Base-by-base conservation (phyloP, 2,797 vertebrate species). In the Sebastes diaconus region DNA sequence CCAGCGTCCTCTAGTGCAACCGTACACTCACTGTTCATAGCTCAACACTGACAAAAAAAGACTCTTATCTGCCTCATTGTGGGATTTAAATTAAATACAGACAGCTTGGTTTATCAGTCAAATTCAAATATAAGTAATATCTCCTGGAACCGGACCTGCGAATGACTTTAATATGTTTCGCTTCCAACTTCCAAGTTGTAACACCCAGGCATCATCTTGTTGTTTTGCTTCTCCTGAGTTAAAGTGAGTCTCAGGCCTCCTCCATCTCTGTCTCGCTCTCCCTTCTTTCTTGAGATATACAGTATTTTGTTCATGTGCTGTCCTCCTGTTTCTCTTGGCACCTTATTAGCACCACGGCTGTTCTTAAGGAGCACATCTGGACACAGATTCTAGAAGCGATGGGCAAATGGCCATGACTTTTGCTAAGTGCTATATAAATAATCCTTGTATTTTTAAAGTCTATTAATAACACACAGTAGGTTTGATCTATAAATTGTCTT, bases 321-420 rank as follows among this genome's bases (percentile, higher is more conserved):
- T 92, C 84, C 83, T 92, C 84, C 91, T 92, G 91, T 89, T 92
- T 93, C 90, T 93, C 84, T 92, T 92, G 87, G 94, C 94, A 92
- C 89, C 91, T 95, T 89, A 91, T 94, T 94, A 95, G 89, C 87
- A 54, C 73, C 83, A 55, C 68, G 84, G 88, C 81, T 89, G 89
- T 88, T 90, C 77, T 68, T 67, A 79, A 69, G 80, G 73, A 89
- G 87, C 80, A 76, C 89, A 93, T 94, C 93, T 90, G 93, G 94
- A 94, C 84, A 79, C 59, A 79, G 80, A 88, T 81, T 87, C 84
- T 77, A 58, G 57, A 22, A 80, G 76, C 25, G 54, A 85, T 80
- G 90, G 90, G 89, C 90, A 59, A 60, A 70, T 73, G 82, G 88
- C 90, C 88, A 87, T 80, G 74, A 84, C 82, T 83, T 87, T 81